These are phyloP conservation scores for Mungos mungo DNA, from an alignment of 2,113 vertebrate genomes.

Conservation along the genomic window DNA sequence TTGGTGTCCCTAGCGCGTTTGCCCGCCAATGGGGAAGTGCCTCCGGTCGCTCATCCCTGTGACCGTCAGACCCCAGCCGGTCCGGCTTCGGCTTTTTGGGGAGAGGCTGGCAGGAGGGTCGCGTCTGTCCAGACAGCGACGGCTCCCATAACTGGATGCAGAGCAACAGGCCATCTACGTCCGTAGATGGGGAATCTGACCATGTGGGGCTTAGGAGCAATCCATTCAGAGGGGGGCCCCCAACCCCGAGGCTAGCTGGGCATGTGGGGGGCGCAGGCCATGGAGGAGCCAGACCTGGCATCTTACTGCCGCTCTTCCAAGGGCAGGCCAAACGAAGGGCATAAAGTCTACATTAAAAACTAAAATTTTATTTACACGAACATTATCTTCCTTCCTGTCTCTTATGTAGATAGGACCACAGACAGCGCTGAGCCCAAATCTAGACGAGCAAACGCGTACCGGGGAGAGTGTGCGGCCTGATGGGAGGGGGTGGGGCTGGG, in stretches of 20 bases:
- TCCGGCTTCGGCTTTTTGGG: background rate
- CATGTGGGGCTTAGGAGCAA: background rate
- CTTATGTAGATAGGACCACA: background rate
- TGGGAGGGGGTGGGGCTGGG: background rate
- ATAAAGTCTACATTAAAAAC: background rate
- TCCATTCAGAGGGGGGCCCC: background rate
- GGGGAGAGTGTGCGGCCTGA: background rate
- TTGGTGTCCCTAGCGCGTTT: background rate
- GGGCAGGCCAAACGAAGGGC: background rate
- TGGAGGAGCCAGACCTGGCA: too few relatives aligned
- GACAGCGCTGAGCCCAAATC: too few relatives aligned
- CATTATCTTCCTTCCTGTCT: background rate
- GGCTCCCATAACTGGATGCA: background rate
- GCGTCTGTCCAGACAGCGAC: rapidly evolving
- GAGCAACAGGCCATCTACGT: background rate
- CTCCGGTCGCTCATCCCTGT: background rate
- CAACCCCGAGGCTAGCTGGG: background rate
- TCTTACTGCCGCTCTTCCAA: background rate
- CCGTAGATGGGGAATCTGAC: background rate
- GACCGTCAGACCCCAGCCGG: rapidly evolving
- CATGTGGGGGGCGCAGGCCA: background rate
- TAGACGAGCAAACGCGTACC: background rate
- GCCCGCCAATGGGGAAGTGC: background rate
- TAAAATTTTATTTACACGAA: rapidly evolving
- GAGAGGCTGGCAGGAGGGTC: background rate